phyloP scores from a whole-genome alignment of 1,140 invertebrate genomes.

The Musca domestica region DNA sequence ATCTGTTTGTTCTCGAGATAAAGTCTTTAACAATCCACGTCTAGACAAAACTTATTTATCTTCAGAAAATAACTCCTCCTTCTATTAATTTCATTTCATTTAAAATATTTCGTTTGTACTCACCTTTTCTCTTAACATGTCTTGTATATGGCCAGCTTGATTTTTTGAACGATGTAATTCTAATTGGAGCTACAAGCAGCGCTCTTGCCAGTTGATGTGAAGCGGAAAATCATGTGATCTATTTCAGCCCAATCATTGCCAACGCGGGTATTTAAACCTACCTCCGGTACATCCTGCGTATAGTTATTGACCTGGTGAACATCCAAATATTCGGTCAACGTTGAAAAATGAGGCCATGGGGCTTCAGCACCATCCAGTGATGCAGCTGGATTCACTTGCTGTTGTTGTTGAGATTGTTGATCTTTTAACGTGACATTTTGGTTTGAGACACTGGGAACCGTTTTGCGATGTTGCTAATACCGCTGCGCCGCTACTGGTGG shows the following conservation, averaged over 20 bases:
- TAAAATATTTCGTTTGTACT: conserved; percentile 27
- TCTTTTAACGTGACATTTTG: not conserved
- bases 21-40: no score
- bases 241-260: not conserved
- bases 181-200: conserved; percentile 77
- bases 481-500: conserved; percentile 21
- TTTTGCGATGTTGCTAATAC: no score
- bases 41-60: no score
- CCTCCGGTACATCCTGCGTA: conserved; percentile 45
- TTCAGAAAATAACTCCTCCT: no score
- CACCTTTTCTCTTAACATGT: conserved; percentile 85
- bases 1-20: no score
- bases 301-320: conserved; percentile 52
- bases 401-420: conserved; percentile 29
- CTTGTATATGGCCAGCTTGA: conserved; percentile 78
- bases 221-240: not conserved
- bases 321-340: conserved; percentile 48
- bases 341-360: conserved; percentile 50
- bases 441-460: not conserved
- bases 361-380: conserved; percentile 45
- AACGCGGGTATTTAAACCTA: conserved; percentile 30
- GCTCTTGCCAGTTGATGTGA: conserved; percentile 74
- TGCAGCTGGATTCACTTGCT: conserved; percentile 33
- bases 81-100: no score
- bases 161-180: conserved; percentile 78